phyloP scores from a whole-genome alignment of 1,140 invertebrate species.

The Drosophila bifasciata region DNA sequence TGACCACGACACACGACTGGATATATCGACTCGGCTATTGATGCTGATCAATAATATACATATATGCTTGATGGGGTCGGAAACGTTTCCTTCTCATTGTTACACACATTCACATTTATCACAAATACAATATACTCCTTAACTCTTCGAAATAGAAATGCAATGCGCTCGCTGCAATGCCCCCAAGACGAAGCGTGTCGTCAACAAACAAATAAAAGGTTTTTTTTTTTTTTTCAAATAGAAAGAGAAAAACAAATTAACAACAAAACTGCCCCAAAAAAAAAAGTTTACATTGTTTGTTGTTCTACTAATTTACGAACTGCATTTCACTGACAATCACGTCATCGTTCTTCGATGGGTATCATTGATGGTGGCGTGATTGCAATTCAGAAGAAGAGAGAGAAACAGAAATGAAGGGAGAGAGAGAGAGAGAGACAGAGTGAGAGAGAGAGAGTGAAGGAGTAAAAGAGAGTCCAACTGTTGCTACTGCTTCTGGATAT shows the following conservation, averaged over 20 bases:
- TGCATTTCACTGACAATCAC: too few relatives aligned
- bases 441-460: constrained; percentile 14
- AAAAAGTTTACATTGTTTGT: constrained; percentile 13
- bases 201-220: constrained; percentile 1
- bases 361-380: too few relatives aligned
- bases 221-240: constrained; percentile 11
- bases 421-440: too few relatives aligned
- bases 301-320: too few relatives aligned
- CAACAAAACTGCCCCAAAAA: not conserved
- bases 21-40: too few relatives aligned
- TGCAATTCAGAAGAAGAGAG: not conserved
- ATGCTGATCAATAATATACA: too few relatives aligned
- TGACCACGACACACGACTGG: too few relatives aligned
- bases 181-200: not conserved
- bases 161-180: constrained; percentile 3
- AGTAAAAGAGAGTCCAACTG: constrained; percentile 51
- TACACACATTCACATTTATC: too few relatives aligned
- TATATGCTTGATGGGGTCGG: too few relatives aligned
- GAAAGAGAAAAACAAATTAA: constrained; percentile 16
- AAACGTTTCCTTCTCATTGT: too few relatives aligned
- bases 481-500: constrained; percentile 43
- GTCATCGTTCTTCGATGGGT: not conserved
- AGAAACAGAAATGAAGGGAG: not conserved
- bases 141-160: too few relatives aligned
- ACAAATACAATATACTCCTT: too few relatives aligned